Evolutionary conservation across 1,140 invertebrate species (phyloP).

Genomic region (Heliothis subflexa): DNA sequence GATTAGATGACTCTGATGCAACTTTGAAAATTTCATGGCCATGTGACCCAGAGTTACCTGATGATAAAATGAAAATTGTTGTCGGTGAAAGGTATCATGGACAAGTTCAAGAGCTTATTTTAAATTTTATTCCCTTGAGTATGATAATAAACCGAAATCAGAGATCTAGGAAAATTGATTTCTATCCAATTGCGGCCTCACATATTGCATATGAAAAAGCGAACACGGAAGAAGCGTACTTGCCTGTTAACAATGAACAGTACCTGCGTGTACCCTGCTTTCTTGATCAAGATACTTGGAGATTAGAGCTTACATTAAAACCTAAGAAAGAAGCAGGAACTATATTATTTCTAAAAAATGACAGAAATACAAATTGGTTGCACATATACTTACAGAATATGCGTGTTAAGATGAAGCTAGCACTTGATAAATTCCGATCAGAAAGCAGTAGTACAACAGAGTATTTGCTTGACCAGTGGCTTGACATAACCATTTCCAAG

Average conservation of each 20-base stretch:
- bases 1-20: constrained; percentile 68
- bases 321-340: constrained; percentile 68
- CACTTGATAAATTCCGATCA: constrained; percentile 58
- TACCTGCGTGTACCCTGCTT: constrained; percentile 77
- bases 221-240: constrained; percentile 70
- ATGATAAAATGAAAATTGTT: constrained; percentile 66
- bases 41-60: constrained; percentile 71
- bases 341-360: constrained; percentile 66
- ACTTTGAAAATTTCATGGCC: constrained; percentile 65
- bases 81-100: constrained; percentile 76
- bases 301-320: constrained; percentile 73
- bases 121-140: constrained; percentile 76
- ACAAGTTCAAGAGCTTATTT: constrained; percentile 74
- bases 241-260: constrained; percentile 66
- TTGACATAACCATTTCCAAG: constrained; percentile 69
- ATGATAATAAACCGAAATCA: constrained; percentile 57
- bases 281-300: constrained; percentile 67
- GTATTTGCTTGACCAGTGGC: constrained; percentile 70
- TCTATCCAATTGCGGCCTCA: constrained; percentile 62
- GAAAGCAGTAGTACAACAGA: constrained; percentile 70
- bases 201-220: constrained; percentile 76
- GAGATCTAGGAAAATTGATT: constrained; percentile 54
- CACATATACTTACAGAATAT: constrained; percentile 68
- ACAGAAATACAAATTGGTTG: constrained; percentile 64
- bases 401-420: constrained; percentile 71